Percentiles rank a stretch among this genome's conserved stretches.
Conservation (phyloP, 37 sponge, comb jelly and placozoan genomes). For the Hormiphora californensis region DNA sequence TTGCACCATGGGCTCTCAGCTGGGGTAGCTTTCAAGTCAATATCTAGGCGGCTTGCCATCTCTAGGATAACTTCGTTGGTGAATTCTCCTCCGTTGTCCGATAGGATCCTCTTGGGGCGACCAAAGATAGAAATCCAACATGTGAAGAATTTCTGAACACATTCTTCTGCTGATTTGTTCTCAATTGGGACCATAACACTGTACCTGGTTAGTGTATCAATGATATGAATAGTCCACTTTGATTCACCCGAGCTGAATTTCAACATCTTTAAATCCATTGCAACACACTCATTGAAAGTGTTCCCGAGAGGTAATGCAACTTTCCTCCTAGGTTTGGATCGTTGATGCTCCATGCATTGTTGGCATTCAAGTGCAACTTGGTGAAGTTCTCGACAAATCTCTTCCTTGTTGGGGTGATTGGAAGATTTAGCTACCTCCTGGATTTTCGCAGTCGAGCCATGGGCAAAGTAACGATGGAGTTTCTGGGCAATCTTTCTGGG, state of each 20-base stretch:
- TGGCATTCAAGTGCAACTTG: too few species aligned
- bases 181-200: neutral
- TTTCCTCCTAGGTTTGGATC: neutral
- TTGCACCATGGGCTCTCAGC: neutral
- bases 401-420: too few species aligned
- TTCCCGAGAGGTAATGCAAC: neutral
- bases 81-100: conserved; percentile 30
- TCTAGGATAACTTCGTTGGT: too few species aligned
- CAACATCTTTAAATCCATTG: neutral
- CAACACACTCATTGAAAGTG: conserved; percentile 16
- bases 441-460: too few species aligned
- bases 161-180: neutral
- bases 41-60: too few species aligned
- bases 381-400: too few species aligned
- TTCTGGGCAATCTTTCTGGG: too few species aligned
- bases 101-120: neutral
- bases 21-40: conserved; percentile 7
- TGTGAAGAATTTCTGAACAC: neutral
- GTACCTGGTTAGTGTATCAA: neutral
- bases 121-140: conserved; percentile 1
- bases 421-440: too few species aligned
- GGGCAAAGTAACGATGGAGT: too few species aligned
- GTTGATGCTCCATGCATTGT: too few species aligned
- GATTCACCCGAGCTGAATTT: neutral
- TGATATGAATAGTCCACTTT: neutral